Base-by-base conservation (phyloP, 2,113 vertebrate genomes). In the Alectura lathami region DNA sequence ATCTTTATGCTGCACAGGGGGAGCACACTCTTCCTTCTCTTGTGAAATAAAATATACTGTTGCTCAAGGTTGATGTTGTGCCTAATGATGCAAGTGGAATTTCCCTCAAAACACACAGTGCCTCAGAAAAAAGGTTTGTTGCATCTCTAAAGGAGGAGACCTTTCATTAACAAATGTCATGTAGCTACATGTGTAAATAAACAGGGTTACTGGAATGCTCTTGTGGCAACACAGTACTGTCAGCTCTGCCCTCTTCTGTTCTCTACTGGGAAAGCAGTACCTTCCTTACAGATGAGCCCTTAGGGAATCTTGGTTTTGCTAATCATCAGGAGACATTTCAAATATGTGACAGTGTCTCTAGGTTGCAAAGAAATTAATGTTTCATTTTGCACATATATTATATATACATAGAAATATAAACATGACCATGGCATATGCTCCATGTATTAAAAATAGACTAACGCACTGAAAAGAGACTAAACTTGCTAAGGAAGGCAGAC, bases 231-330 rank as follows among this genome's bases (percentile, higher is more conserved):
- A 70, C 22, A 59, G 26, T 40, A 21, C 50, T 75, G 62, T 57
- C 78, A 79, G 70, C 60, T 94, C 87, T 89, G 78, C 70, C 91
- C 66, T 68, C 83, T 89, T 53, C 57, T 76, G 81, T 83, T 87
- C 6, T 1, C 57, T 30, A 48, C 13, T 57, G n/a, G 83, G 38
- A 92, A 86, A 88, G 40, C 47, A 77, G 45, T 47, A 64, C 11
- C 8, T 87, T n/a, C 11, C 8, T 87, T n/a, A 60, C 20, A 89
- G n/a, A 76, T 50, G 30, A 43, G n/a, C n/a, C n/a, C n/a, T n/a
- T n/a, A n/a, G n/a, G n/a, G n/a, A n/a, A n/a, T n/a, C n/a, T n/a
- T n/a, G n/a, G n/a, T n/a, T n/a, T n/a, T n/a, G n/a, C n/a, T n/a
- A n/a, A n/a, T 75, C 47, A 38, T 30, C 32, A 87, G 78, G 84